A percentile compares a stretch with the other conserved stretches of the same genome.
phyloP scores from a whole-genome alignment of 2,113 vertebrate genomes.

The Ascaphus truei region DNA sequence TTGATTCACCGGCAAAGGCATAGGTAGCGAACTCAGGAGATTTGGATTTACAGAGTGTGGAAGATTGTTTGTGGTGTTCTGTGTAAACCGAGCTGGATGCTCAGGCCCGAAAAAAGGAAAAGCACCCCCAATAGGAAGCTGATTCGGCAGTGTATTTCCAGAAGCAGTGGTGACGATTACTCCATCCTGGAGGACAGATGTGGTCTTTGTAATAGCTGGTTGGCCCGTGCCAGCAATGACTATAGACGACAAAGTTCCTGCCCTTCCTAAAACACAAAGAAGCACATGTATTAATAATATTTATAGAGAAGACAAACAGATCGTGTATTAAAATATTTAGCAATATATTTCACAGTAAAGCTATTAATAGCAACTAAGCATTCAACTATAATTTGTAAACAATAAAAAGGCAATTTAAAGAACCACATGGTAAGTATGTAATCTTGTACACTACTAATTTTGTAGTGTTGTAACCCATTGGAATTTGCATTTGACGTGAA shows the following conservation, averaged over 20 bases:
- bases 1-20: conserved; percentile 77
- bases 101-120: conserved; percentile 70
- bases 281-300: background rate
- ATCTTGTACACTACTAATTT: too few relatives aligned
- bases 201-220: conserved; percentile 75
- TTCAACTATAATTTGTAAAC: too few relatives aligned
- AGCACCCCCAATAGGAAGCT: conserved; percentile 64
- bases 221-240: conserved; percentile 72
- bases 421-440: too few relatives aligned
- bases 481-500: too few relatives aligned
- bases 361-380: too few relatives aligned
- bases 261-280: conserved; percentile 46
- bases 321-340: background rate
- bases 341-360: too few relatives aligned
- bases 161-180: conserved; percentile 74
- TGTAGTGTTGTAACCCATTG: too few relatives aligned
- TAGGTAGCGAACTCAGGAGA: conserved; percentile 71
- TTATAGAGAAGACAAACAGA: background rate
- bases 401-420: too few relatives aligned
- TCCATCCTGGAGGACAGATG: conserved; percentile 72
- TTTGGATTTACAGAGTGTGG: conserved; percentile 68
- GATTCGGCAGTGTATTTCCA: conserved; percentile 65
- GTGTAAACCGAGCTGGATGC: conserved; percentile 68
- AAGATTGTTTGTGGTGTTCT: conserved; percentile 68
- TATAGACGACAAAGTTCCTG: conserved; percentile 63